Evolutionary conservation across 2,888 invertebrate genomes (phyloP), one percentile per base, ranked within the genome.

Genomic region (Xanthorhoe designata): DNA sequence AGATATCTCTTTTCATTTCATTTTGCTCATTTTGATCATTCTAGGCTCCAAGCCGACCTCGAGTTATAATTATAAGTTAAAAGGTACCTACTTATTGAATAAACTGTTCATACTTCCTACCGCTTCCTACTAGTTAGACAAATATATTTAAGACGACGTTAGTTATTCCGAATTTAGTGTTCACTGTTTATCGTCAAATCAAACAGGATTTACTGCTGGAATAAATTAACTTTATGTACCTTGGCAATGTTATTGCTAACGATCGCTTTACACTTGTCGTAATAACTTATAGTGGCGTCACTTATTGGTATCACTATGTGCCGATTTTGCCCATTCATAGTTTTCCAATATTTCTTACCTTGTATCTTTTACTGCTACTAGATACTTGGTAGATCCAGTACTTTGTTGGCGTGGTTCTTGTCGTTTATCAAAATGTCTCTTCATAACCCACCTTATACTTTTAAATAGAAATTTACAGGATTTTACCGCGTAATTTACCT

Each of bases 201-300:
- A 68, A 72, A 74, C 75, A 64, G 69, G 69, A 77, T 81, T 81
- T 78, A 83, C 66, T 72, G 69, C 76, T 64, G 57, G 73, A 74
- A 80, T 83, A 82, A 79, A 83, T 81, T 80, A 75, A 73, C 80
- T 84, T 82, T 78, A 83, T 80, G 82, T 76, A 68, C 68, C 69
- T 77, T 77, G 76, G 78, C 76, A 75, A 64, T 69, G 51, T 75
- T 65, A 76, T 69, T 72, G 64, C 66, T 69, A 69, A 73, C 69
- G 74, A 74, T 70, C 73, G 61, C 50, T 72, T 75, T 69, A 66
- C 67, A 71, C 66, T 70, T 69, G 60, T 50, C 50, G 57, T 66
- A 61, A 66, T 74, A 69, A 61, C 45, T 64, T 69, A 42, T 53
- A 65, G 65, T 64, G 53, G 18, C 47, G 42, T 63, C 63, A 47